Conservation (phyloP, 1,140 invertebrate genomes). For the Helicoverpa armigera region DNA sequence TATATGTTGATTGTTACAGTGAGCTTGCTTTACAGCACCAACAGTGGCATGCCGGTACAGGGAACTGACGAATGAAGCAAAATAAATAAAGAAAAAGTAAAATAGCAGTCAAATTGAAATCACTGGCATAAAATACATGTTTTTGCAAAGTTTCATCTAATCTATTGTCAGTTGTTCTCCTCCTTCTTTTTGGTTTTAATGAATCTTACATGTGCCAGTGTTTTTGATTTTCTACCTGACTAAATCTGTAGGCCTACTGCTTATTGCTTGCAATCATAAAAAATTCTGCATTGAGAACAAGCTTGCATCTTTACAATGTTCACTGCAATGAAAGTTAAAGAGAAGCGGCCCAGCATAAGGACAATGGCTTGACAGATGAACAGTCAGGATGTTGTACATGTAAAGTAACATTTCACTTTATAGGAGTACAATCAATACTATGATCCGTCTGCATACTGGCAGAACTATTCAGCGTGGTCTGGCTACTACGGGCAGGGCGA, state of each 20-base stretch:
- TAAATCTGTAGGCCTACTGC: conserved; percentile 12
- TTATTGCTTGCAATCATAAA: conserved; percentile 15
- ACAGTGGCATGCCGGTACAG: not conserved
- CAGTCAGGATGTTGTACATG: conserved; percentile 16
- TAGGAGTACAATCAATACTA: conserved; percentile 90
- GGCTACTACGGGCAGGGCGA: conserved; percentile 84
- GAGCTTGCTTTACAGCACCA: conserved; percentile 1
- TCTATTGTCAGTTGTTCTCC: no score
- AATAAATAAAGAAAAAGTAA: not conserved
- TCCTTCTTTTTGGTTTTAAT: no score
- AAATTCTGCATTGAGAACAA: not conserved
- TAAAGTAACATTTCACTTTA: conserved; percentile 59
- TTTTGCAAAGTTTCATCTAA: no score
- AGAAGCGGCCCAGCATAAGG: conserved; percentile 1
- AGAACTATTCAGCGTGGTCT: conserved; percentile 89
- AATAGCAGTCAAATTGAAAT: conserved; percentile 5
- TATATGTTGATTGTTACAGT: no score
- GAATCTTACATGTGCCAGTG: not conserved
- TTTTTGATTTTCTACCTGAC: conserved; percentile 11
- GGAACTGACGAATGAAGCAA: not conserved
- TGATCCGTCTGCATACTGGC: conserved; percentile 92
- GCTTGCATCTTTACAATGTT: conserved; percentile 22
- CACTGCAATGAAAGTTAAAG: not conserved
- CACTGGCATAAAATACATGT: not conserved
- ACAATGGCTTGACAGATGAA: conserved; percentile 15